Evolutionary conservation across 1,140 invertebrate genomes (phyloP).

Genomic region (Zaprionus ghesquierei): DNA sequence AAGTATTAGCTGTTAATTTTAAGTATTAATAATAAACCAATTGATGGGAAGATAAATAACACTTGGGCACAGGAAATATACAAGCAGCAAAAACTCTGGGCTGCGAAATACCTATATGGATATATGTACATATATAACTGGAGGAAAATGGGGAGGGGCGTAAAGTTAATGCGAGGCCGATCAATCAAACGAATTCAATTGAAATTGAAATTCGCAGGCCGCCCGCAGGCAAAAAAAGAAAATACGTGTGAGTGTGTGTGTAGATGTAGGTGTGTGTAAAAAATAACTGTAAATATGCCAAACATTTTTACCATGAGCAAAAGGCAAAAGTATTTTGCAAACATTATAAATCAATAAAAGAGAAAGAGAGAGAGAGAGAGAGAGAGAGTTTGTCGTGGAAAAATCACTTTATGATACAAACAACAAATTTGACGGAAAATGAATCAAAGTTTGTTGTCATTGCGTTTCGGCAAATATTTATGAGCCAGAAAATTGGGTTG

Average conservation of each 20-base stretch:
- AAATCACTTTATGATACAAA: constrained; percentile 40
- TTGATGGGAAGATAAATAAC: constrained; percentile 59
- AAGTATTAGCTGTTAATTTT: too few relatives aligned
- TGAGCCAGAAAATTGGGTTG: constrained; percentile 77
- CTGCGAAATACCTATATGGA: not conserved
- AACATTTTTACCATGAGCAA: constrained; percentile 45
- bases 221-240: constrained; percentile 36
- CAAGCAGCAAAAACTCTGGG: constrained; percentile 5
- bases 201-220: constrained; percentile 22
- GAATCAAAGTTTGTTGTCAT: constrained; percentile 66
- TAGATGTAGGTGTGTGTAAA: too few relatives aligned
- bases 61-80: constrained; percentile 56
- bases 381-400: constrained; percentile 17
- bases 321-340: constrained; percentile 50
- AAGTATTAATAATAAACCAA: constrained; percentile 55
- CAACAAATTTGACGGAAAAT: constrained; percentile 49
- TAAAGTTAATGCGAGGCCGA: constrained; percentile 59
- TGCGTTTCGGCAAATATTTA: constrained; percentile 74
- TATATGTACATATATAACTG: too few relatives aligned
- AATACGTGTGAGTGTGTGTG: not conserved
- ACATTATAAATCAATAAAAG: constrained; percentile 77
- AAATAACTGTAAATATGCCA: constrained; percentile 55
- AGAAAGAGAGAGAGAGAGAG: constrained; percentile 9
- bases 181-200: constrained; percentile 74
- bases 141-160: constrained; percentile 17